Evolutionary conservation across 2,113 vertebrate genomes (phyloP), one percentile per base, ranked within the genome.

Genomic region (Halichoerus grypus): DNA sequence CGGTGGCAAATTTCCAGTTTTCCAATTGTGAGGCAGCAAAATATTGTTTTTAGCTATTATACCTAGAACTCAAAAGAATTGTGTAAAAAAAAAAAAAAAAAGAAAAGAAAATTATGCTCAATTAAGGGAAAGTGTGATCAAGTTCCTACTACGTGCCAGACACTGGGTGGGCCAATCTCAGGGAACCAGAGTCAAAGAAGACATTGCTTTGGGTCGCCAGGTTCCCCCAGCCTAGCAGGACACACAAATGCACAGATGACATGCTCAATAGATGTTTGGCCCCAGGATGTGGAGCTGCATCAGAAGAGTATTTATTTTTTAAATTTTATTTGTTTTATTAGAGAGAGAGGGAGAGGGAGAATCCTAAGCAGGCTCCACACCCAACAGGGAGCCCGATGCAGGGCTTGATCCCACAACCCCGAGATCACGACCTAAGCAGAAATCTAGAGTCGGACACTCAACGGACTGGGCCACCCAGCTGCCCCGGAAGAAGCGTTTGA

Each of bases 1-100:
- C 80, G 5, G 36, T 92, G 85, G 89, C 94, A 95, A 69, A 39
- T 79, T 69, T 96, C 89, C 93, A 46, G 31, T 18, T 97, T 97
- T 97, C 86, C 61, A 42, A 22, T 53, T 86, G 76, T 71, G 59
- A 82, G 80, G 67, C 7, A 51, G 24, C n/a, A 69, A 91, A 90
- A 71, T 71, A 96, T 76, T 96, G 53, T 55, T 65, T 77, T 94
- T 89, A 94, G 59, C 31, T 82, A 4, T 59, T 91, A 26, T 1
- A 79, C 8, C 89, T 55, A 89, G 49, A 89, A 63, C 39, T 11
- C 31, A 83, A 59, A 92, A 88, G 83, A 82, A 8, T 21, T 88
- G 12, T 72, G 8, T 22, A 0, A 7, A 63, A 83, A 79, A 57
- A 51, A 22, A 61, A 92, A 46, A 11, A 51, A 51, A 22, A 61